These are phyloP conservation scores for Drosophila percnosoma DNA, from an alignment of 2,888 invertebrate species.

Conservation along the genomic window DNA sequence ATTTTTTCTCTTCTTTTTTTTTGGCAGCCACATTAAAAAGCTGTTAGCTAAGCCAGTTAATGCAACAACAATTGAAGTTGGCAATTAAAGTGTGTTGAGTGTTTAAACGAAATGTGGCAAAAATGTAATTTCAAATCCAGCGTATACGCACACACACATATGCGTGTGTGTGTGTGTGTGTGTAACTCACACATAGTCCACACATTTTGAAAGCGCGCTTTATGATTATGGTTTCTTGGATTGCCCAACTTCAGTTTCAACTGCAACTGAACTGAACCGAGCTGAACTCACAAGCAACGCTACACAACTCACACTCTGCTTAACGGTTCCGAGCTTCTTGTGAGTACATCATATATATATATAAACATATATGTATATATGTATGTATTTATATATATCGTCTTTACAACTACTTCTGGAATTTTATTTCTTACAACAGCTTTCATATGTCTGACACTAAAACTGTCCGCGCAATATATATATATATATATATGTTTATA, in stretches of 20 bases:
- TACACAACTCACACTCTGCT: constrained; percentile 56
- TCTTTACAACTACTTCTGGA: constrained; percentile 24
- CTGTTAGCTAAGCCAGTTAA: constrained; percentile 60
- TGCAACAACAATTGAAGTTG: constrained; percentile 66
- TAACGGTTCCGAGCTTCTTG: constrained; percentile 42
- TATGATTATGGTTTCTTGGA: constrained; percentile 66
- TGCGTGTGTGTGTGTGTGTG: too few relatives aligned
- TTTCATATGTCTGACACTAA: constrained; percentile 64
- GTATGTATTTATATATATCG: background rate
- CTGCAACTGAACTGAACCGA: constrained; percentile 52
- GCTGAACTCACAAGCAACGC: constrained; percentile 42
- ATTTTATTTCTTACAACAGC: constrained; percentile 61
- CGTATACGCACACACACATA: constrained; percentile 10
- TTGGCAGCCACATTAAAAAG: constrained; percentile 47
- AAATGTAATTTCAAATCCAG: constrained; percentile 66
- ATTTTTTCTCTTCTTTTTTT: constrained; percentile 12
- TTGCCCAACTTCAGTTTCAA: constrained; percentile 60
- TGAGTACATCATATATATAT: background rate
- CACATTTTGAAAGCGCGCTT: constrained; percentile 73
- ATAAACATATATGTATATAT: background rate
- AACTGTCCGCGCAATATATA: constrained; percentile 40
- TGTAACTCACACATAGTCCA: constrained; percentile 3
- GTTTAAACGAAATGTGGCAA: constrained; percentile 71
- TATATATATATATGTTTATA: constrained; percentile 10
- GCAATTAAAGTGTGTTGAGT: constrained; percentile 69